These are phyloP conservation scores for Phania funesta DNA, from an alignment of 2,888 invertebrate species.

Conservation along the genomic window DNA sequence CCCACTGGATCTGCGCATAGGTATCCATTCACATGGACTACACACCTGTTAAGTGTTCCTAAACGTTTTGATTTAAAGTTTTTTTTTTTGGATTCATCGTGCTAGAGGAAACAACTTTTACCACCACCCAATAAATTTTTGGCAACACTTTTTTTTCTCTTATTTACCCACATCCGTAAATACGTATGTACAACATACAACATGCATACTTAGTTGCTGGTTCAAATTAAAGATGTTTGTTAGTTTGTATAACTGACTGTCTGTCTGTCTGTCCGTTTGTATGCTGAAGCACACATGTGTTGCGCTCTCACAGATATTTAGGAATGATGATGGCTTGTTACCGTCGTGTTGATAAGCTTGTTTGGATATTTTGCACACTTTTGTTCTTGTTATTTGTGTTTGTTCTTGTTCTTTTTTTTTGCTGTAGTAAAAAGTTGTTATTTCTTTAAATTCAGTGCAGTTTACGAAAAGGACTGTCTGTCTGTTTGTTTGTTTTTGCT, in stretches of 20 bases:
- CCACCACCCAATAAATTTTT: conserved; percentile 20
- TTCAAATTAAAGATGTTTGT: conserved; percentile 53
- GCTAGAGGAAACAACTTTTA: neutral
- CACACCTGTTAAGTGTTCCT: too few relatives aligned
- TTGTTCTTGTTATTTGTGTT: conserved; percentile 58
- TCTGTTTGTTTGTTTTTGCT: neutral
- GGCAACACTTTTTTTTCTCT: neutral
- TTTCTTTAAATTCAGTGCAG: conserved; percentile 47
- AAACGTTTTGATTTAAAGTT: too few relatives aligned
- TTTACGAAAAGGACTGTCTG: conserved; percentile 13
- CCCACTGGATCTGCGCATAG: too few relatives aligned
- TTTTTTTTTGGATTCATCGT: neutral
- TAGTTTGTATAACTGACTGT: conserved; percentile 17
- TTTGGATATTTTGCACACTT: conserved; percentile 68
- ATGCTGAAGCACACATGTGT: conserved; percentile 57
- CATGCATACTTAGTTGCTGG: conserved; percentile 61
- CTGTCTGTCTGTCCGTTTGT: neutral
- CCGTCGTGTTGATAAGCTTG: conserved; percentile 68
- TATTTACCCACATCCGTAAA: conserved; percentile 43
- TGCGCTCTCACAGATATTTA: conserved; percentile 60
- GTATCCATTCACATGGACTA: too few relatives aligned
- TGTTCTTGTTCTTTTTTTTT: conserved; percentile 28
- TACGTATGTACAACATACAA: conserved; percentile 47
- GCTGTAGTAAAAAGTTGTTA: conserved; percentile 29
- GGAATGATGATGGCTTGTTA: conserved; percentile 68